Evolutionary conservation across 2,113 vertebrate genomes (phyloP), one percentile per base, ranked within the genome.

Genomic region (Oophaga pumilio): DNA sequence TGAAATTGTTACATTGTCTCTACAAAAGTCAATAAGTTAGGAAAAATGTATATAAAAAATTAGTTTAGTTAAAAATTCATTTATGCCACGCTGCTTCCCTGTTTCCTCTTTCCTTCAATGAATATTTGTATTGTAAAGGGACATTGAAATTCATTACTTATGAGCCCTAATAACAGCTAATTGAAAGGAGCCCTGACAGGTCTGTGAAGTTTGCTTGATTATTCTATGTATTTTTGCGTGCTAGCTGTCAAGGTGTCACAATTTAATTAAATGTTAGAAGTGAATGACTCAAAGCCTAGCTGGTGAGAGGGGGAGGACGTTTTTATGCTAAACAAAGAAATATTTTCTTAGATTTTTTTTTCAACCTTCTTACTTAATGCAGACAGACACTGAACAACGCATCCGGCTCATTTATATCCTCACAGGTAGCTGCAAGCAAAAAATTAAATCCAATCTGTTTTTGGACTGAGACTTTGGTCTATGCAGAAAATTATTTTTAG

Each of bases 231-330:
- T 83, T 82, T 59, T 76, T 88, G 87, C 87, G 66, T 88, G 87
- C 71, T 76, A 84, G 87, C 87, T 88, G 87, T 84, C 86, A 87
- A 87, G 57, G 79, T 87, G 86, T 87, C 87, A 84, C 80, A 88
- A 68, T 88, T 88, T 83, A 88, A 88, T 88, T 83, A 83, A 88
- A 88, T 88, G 87, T 83, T 88, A 88, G 86, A 15, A 49, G 62
- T 59, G 13, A 66, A 26, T 83, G 87, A 88, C 80, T 88, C 80
- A 88, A 88, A 88, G 87, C 86, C 57, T 18, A 64, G 69, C 11
- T 18, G 49, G 78, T 76, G 33, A 56, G 71, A 77, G 71, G 26
- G 68, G 80, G 80, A 43, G 69, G 59, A 20, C 49, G 71, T 12
- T 66, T 64, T 77, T 74, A 60, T 56, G 24, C 59, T 84, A 88